Conservation (phyloP, 2,113 vertebrate species). For the Cavia aperea region DNA sequence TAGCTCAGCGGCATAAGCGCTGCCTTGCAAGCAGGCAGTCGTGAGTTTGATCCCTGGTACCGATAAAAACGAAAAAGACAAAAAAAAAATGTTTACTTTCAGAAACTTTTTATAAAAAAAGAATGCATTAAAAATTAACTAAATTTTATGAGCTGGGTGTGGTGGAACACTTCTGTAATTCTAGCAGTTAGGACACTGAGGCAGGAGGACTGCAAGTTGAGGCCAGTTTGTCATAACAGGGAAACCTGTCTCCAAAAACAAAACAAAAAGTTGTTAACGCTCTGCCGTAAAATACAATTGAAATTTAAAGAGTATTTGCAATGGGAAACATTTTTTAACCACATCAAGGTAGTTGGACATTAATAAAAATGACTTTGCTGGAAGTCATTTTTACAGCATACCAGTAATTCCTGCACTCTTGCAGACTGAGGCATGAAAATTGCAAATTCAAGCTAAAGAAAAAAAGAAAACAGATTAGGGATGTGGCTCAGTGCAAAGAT, state of each 20-base stretch:
- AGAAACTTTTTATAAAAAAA: slow-evolving; percentile 50
- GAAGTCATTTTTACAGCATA: no score
- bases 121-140: slow-evolving; percentile 54
- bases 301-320: background rate
- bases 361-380: slow-evolving; percentile 8
- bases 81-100: slow-evolving; percentile 23
- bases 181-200: background rate
- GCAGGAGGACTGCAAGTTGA: background rate
- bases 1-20: no score
- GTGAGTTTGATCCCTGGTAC: no score
- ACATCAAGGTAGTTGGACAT: background rate
- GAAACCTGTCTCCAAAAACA: background rate
- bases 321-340: slow-evolving; percentile 1
- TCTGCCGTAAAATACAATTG: slow-evolving; percentile 5
- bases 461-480: background rate
- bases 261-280: background rate
- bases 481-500: background rate
- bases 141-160: slow-evolving; percentile 16
- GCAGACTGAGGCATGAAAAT: background rate
- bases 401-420: background rate
- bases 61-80: no score
- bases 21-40: no score
- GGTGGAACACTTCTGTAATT: background rate
- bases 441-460: background rate
- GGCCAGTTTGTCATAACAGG: background rate